Conservation (phyloP, 2,113 vertebrate genomes). For the Clarias batrachus region DNA sequence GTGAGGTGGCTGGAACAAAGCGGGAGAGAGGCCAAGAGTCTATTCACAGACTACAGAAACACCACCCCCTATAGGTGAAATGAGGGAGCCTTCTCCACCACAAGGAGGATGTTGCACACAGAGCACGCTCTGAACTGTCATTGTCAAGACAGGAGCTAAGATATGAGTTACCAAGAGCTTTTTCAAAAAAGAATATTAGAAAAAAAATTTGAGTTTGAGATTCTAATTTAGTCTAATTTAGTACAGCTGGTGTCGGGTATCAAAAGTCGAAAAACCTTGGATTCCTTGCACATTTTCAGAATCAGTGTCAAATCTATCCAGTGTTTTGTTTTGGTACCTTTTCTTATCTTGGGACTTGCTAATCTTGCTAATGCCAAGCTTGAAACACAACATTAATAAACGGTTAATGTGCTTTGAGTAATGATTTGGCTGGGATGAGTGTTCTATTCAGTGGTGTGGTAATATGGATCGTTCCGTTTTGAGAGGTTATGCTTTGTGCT, state of each 20-base stretch:
- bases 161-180: not conserved
- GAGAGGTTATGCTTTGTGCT: not conserved
- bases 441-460: not conserved
- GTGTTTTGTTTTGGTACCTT: not conserved
- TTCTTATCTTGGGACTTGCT: not conserved
- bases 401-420: not conserved
- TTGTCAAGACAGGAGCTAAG: not conserved
- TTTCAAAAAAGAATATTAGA: not conserved
- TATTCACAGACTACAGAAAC: conserved; percentile 51
- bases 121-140: not conserved
- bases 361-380: not conserved
- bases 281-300: not conserved
- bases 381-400: not conserved
- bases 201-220: not conserved
- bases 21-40: conserved; percentile 40
- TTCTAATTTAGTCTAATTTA: not conserved
- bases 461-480: not conserved
- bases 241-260: not conserved
- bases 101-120: not conserved
- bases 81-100: not conserved
- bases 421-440: not conserved
- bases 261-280: not conserved
- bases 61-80: conserved; percentile 53
- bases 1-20: conserved; percentile 45
- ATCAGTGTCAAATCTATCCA: not conserved